A percentile compares a stretch with the other conserved stretches of the same genome.
Evolutionary conservation across 2,113 vertebrate species (phyloP).

Genomic region (Chaetops frenatus): DNA sequence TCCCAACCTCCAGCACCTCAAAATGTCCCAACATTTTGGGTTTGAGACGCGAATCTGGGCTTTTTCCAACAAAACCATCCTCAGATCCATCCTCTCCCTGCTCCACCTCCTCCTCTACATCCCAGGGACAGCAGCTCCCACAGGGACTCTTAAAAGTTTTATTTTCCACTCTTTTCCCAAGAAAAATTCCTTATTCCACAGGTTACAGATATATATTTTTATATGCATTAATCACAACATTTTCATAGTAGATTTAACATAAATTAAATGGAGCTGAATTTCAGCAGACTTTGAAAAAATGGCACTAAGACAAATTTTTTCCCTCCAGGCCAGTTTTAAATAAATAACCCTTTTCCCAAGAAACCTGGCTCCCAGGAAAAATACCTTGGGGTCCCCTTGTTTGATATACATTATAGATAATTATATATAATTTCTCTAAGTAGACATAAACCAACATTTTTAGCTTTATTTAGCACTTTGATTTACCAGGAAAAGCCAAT

Average conservation of each 20-base stretch:
- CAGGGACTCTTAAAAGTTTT: not conserved
- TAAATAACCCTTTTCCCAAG: not conserved
- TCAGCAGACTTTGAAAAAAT: rapidly evolving
- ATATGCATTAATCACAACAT: rapidly evolving
- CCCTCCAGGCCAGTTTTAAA: not conserved
- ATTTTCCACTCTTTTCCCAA: not conserved
- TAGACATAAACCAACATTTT: not conserved
- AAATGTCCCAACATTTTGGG: rapidly evolving
- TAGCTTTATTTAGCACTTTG: not conserved
- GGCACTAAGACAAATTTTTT: too few relatives aligned
- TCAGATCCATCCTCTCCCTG: not conserved
- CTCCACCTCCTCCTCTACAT: not conserved
- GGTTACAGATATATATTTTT: not conserved
- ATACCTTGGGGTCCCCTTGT: not conserved
- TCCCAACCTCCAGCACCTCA: not conserved
- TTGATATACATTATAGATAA: not conserved
- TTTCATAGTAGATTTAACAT: not conserved
- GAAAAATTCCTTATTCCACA: not conserved
- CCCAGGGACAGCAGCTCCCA: not conserved
- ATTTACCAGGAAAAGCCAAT: not conserved
- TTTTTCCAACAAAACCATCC: not conserved
- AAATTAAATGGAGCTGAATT: not conserved
- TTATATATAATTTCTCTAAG: not conserved
- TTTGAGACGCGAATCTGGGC: not conserved
- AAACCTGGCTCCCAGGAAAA: not conserved